phyloP scores from a whole-genome alignment of 2,888 invertebrate genomes.

The Cynaeus angustus region DNA sequence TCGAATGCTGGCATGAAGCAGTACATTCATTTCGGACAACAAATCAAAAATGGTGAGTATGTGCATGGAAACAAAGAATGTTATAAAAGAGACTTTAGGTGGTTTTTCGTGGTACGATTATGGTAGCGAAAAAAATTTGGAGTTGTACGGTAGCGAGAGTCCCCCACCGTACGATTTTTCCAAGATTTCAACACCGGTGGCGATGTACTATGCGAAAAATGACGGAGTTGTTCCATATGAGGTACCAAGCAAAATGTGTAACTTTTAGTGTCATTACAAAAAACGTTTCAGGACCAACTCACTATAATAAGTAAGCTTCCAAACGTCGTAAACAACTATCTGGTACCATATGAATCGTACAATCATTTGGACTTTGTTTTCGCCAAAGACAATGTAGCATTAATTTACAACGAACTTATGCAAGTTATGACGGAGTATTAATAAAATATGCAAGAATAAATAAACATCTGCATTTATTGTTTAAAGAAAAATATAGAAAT shows the following conservation, averaged over 20 bases:
- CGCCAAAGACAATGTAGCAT: constrained; percentile 24
- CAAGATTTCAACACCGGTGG: constrained; percentile 38
- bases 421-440: constrained; percentile 19
- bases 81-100: constrained; percentile 7
- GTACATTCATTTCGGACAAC: constrained; percentile 35
- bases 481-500: no score
- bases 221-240: constrained; percentile 15
- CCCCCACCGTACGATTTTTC: constrained; percentile 44
- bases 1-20: constrained; percentile 30
- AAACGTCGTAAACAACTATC: constrained; percentile 27
- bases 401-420: constrained; percentile 29
- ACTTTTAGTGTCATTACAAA: background rate
- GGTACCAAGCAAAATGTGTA: constrained; percentile 4
- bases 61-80: no score
- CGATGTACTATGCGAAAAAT: constrained; percentile 20
- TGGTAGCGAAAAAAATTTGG: constrained; percentile 36
- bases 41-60: constrained; percentile 26
- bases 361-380: constrained; percentile 41
- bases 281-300: constrained; percentile 21
- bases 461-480: no score
- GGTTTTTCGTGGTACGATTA: constrained; percentile 39
- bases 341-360: constrained; percentile 6
- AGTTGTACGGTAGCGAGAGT: constrained; percentile 22
- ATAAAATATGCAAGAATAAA: background rate
- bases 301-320: constrained; percentile 6